These are phyloP conservation scores for Palythoa grandis DNA, from an alignment of 92 coral and sea anemone genomes.

Conservation along the genomic window DNA sequence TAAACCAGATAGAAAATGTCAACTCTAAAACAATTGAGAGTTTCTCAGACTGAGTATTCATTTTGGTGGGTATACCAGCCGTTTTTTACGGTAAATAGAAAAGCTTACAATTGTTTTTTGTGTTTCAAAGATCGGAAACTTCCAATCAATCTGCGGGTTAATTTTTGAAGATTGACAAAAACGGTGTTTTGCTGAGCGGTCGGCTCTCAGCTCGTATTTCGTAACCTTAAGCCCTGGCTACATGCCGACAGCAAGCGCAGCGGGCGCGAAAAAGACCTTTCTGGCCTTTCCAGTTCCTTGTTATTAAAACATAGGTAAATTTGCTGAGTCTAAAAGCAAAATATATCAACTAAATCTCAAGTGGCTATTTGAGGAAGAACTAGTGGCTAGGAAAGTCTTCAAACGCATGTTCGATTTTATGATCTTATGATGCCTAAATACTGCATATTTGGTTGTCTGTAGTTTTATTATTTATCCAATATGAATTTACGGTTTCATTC, in stretches of 20 bases:
- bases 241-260: not conserved
- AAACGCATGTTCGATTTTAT: not conserved
- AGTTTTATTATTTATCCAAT: not conserved
- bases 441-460: not conserved
- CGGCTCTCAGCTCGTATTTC: not conserved
- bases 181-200: not conserved
- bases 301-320: conserved; percentile 4
- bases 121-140: not conserved
- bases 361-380: not conserved
- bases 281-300: conserved; percentile 13
- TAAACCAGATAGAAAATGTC: not conserved
- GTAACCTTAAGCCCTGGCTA: not conserved
- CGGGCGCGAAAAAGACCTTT: not conserved
- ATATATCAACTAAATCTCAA: not conserved
- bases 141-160: not conserved
- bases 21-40: too few species aligned
- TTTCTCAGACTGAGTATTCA: not conserved
- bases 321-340: conserved; percentile 15
- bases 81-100: not conserved
- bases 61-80: not conserved
- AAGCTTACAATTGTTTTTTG: not conserved
- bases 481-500: not conserved
- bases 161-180: not conserved
- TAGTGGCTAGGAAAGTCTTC: not conserved
- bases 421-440: not conserved